These are phyloP conservation scores for Malachius bipustulatus DNA, from an alignment of 2,888 invertebrate species.

Conservation along the genomic window DNA sequence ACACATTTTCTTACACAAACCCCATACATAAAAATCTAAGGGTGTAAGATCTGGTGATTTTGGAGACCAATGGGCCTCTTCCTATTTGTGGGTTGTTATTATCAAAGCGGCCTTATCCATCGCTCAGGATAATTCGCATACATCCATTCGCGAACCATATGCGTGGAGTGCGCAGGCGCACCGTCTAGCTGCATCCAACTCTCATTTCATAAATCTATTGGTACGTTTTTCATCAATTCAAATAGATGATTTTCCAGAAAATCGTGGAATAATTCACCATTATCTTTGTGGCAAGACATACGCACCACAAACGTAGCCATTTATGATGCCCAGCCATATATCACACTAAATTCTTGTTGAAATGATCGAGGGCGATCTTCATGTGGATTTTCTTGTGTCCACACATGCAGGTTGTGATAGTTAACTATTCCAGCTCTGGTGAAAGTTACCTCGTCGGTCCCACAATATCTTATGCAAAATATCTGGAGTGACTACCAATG, in stretches of 20 bases:
- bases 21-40: constrained; percentile 1
- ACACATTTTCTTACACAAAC: not conserved
- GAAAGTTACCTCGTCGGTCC: too few species aligned
- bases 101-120: constrained; percentile 3
- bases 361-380: too few species aligned
- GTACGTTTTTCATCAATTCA: constrained; percentile 1
- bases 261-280: too few species aligned
- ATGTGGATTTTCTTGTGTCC: too few species aligned
- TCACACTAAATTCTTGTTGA: too few species aligned
- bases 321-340: too few species aligned
- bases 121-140: constrained; percentile 2
- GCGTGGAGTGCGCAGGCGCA: not conserved
- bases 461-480: too few species aligned
- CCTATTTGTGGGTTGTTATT: not conserved
- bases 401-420: too few species aligned
- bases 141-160: constrained; percentile 1
- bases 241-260: constrained; percentile 1
- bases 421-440: too few species aligned
- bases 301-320: too few species aligned
- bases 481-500: too few species aligned
- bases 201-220: not conserved
- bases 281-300: too few species aligned
- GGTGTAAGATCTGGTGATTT: constrained; percentile 2
- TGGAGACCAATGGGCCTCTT: not conserved
- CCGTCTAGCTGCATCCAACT: constrained; percentile 1